Evolutionary conservation across 2,888 invertebrate genomes (phyloP).

Genomic region (Sinopyrophorus schimmeli): DNA sequence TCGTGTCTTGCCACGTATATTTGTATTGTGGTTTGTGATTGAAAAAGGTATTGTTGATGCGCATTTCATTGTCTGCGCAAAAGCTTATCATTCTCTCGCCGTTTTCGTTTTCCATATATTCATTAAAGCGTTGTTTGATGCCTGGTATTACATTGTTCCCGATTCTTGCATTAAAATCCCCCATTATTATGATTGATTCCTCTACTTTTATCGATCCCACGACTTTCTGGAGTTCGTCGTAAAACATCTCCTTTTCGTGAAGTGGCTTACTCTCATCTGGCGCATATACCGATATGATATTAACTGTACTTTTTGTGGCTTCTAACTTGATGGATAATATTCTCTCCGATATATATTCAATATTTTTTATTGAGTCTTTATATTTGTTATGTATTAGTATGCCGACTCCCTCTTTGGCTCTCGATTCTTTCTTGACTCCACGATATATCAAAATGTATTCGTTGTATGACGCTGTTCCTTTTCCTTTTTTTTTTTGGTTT

Average conservation of each 20-base stretch:
- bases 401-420: not conserved
- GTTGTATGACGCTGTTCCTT: not conserved
- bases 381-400: slow-evolving; percentile 4
- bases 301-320: not conserved
- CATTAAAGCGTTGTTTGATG: not conserved
- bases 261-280: not conserved
- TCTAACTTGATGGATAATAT: not conserved
- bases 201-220: not conserved
- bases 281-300: not conserved
- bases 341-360: not conserved
- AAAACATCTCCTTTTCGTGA: not conserved
- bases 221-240: not conserved
- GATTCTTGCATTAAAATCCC: no score
- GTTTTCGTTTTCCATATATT: not conserved
- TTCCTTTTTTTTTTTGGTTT: slow-evolving; percentile 8
- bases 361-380: no score
- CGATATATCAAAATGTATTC: slow-evolving; percentile 1
- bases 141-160: no score
- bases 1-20: not conserved
- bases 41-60: slow-evolving; percentile 1
- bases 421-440: not conserved
- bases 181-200: not conserved
- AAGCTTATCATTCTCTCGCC: not conserved
- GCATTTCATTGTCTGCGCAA: not conserved
- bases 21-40: slow-evolving; percentile 1